Evolutionary conservation across 2,797 vertebrate genomes (phyloP), one percentile per base, ranked within the genome.

Genomic region (Anableps anableps): DNA sequence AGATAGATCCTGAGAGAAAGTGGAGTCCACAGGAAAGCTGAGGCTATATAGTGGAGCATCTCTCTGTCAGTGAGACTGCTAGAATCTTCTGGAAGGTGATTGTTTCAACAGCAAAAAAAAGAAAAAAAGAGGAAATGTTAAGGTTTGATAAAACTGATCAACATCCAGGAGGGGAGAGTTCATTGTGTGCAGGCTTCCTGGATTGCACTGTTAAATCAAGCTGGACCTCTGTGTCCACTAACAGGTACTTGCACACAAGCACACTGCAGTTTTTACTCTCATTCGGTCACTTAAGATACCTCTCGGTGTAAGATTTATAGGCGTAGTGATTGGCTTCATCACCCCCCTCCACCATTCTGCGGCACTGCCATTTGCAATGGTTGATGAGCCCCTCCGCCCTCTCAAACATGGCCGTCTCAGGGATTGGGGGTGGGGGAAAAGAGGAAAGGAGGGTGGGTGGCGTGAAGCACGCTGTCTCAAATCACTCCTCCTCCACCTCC

Each of bases 331-430:
- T 95, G 95, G 94, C 90, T 94, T 93, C 94, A 93, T 94, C 94
- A 88, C 92, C 94, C 94, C 92, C 93, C 94, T 93, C 95, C 92
- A 95, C 91, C 93, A 95, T 95, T 96, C 95, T 96, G 95, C 95
- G 94, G 95, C 95, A 96, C 93, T 95, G 92, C 94, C 95, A 95
- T 95, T 95, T 95, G 94, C 94, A 95, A 94, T 94, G 92, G 95
- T 95, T 95, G 94, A 95, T 94, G 94, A 95, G 94, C 93, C 94
- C 94, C 94, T 94, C 94, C 94, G 91, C 94, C 93, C 94, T 94
- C 95, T 94, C 94, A 94, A 95, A 95, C 94, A 95, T 95, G 95
- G 95, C 94, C 92, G 94, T 95, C 93, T 92, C 87, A 93, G 94
- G 93, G 90, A 93, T 89, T 92, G 92, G 94, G 92, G 93, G 92